A percentile compares a stretch with the other conserved stretches of the same genome.
These are phyloP conservation scores for Fregetta grallaria DNA, from an alignment of 2,113 vertebrate species.

Conservation along the genomic window DNA sequence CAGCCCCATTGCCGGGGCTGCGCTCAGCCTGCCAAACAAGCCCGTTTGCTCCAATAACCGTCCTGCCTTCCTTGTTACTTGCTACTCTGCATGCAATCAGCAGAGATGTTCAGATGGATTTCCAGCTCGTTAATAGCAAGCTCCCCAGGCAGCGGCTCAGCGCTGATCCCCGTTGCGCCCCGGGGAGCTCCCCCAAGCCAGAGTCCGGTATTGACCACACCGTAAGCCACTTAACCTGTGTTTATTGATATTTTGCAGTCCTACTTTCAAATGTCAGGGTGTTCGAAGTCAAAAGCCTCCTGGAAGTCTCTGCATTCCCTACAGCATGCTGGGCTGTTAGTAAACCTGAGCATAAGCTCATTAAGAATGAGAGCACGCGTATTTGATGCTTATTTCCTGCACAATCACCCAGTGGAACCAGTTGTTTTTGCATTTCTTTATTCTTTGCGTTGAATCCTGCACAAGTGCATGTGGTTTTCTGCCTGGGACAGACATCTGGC, in stretches of 20 bases:
- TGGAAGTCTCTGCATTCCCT: neutral
- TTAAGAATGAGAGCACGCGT: accelerated
- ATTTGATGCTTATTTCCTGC: neutral
- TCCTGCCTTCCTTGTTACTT: neutral
- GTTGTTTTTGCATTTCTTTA: neutral
- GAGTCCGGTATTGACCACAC: neutral
- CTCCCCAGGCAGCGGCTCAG: neutral
- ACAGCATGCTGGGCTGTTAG: neutral
- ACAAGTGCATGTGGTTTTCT: neutral
- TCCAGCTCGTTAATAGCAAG: neutral
- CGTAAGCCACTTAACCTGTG: neutral
- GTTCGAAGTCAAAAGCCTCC: neutral
- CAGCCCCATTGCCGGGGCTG: neutral
- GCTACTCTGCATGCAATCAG: accelerated
- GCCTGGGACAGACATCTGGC: neutral
- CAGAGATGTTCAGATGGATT: neutral
- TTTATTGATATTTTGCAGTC: neutral
- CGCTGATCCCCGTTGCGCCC: neutral
- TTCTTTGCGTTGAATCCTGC: neutral
- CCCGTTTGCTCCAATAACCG: accelerated
- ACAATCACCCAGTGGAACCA: neutral
- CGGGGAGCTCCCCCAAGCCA: neutral
- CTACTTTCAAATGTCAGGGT: neutral
- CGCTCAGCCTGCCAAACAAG: accelerated
- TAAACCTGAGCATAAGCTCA: neutral